Base-by-base conservation (phyloP, 1,140 invertebrate species). In the Mycetomoellerius zeteki region DNA sequence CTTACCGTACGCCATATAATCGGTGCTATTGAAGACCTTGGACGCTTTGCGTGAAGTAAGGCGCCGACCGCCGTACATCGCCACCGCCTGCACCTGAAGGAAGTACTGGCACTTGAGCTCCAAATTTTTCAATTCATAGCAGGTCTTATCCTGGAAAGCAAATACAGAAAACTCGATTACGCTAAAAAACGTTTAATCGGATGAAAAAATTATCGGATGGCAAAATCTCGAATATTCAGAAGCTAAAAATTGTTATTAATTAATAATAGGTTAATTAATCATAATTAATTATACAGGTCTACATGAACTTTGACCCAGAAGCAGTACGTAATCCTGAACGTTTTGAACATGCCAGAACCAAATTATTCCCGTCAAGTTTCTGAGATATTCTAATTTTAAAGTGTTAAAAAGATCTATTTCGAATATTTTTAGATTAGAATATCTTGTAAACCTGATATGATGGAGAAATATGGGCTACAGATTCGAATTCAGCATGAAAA, bases 11-110 rank as follows among this genome's bases (percentile, higher is more conserved):
- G 86, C 94, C 88, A 89, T 92, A 86, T 94, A 95, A 87, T 95
- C 95, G 33, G 96, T 97, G 12, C 97, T 97, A 91, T 97, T 97
- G 85, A 97, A 96, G 43, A 97, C 95, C 75, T 97, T 95, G 16
- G 96, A 96, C 0, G 96, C 96, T 89, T 97, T 97, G 65, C 97
- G 96, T 54, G 97, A 97, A 64, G 96, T 96, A 19, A 97, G 93
- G 82, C 96, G 96, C n/a, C 96, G 95, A 21, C 95, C 95, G 2
- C 97, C 97, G 89, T 96, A 97, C 80, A 97, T 95, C 33, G 96
- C 96, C 33, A 97, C 95, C 7, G 97, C 97, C 93, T 97, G 97
- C 2, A 97, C 96, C 96, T 97, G 97, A 21, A 97, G 94, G 88
- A 97, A 97, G 91, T 97, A 97, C 92, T 96, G 96, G 1, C 96